Conservation (phyloP, 2,113 vertebrate genomes). For the Melierax canorus region DNA sequence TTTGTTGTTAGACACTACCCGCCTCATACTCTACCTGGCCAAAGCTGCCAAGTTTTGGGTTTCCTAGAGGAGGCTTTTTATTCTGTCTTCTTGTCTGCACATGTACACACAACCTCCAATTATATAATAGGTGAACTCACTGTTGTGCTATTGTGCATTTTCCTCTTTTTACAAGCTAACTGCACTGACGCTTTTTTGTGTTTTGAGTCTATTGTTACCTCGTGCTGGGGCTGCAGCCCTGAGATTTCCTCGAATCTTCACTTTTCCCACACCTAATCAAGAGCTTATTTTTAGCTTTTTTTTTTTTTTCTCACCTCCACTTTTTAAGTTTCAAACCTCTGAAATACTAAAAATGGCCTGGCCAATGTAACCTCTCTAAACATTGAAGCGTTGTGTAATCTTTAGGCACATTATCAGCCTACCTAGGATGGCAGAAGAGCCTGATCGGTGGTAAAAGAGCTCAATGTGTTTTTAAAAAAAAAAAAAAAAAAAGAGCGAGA, state of each 20-base stretch:
- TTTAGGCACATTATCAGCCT: not conserved
- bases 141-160: constrained; percentile 75
- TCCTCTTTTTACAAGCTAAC: constrained; percentile 73
- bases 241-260: constrained; percentile 51
- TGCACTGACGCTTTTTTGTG: constrained; percentile 71
- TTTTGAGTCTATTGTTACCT: constrained; percentile 73
- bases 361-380: not conserved
- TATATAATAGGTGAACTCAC: constrained; percentile 79
- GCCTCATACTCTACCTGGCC: constrained; percentile 74
- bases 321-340: constrained; percentile 23
- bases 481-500: not conserved
- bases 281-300: constrained; percentile 60
- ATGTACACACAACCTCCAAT: constrained; percentile 77
- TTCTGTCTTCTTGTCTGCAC: constrained; percentile 79
- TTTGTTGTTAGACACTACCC: constrained; percentile 74
- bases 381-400: not conserved
- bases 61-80: constrained; percentile 79
- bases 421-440: not conserved
- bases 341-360: constrained; percentile 28
- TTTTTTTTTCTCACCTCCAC: not conserved
- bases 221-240: constrained; percentile 64
- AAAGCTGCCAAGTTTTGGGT: constrained; percentile 78
- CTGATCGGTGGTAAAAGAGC: not conserved
- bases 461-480: not conserved
- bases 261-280: constrained; percentile 60